phyloP scores from a whole-genome alignment of 2,888 invertebrate genomes.

The Leptinotarsa rubiginosa region DNA sequence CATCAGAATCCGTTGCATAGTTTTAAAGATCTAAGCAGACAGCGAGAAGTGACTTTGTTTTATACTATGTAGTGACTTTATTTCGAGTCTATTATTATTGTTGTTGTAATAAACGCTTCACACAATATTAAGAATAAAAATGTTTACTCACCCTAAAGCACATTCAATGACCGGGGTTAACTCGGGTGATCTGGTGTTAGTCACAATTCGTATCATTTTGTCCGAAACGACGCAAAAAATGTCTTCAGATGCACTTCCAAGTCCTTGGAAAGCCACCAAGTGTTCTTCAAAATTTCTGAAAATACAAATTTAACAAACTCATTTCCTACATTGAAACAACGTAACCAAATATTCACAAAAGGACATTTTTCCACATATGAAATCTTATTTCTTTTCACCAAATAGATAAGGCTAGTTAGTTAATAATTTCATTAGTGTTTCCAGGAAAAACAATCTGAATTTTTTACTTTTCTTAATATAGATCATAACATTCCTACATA shows the following conservation, averaged over 20 bases:
- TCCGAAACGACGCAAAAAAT: slow-evolving; percentile 84
- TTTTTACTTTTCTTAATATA: too few relatives aligned
- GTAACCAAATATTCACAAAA: background rate
- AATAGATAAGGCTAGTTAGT: too few relatives aligned
- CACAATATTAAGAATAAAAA: background rate
- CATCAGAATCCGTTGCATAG: too few relatives aligned
- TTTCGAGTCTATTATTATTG: too few relatives aligned
- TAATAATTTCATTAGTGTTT: too few relatives aligned
- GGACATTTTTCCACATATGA: too few relatives aligned
- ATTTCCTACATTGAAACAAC: background rate
- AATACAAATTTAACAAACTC: slow-evolving; percentile 9
- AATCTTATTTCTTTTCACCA: too few relatives aligned
- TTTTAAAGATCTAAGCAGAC: too few relatives aligned
- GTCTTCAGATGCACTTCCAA: slow-evolving; percentile 82
- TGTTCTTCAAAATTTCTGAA: slow-evolving; percentile 77
- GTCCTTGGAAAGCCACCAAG: slow-evolving; percentile 85
- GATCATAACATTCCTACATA: too few relatives aligned
- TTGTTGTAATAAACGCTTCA: background rate
- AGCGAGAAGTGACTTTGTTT: too few relatives aligned
- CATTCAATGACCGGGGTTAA: slow-evolving; percentile 72
- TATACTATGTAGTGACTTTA: too few relatives aligned
- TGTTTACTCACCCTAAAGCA: slow-evolving; percentile 69
- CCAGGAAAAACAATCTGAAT: too few relatives aligned
- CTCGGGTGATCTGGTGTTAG: slow-evolving; percentile 70
- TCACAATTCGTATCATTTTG: slow-evolving; percentile 79